These are phyloP conservation scores for Rhea americana DNA, from an alignment of 2,113 vertebrate genomes.

Conservation along the genomic window DNA sequence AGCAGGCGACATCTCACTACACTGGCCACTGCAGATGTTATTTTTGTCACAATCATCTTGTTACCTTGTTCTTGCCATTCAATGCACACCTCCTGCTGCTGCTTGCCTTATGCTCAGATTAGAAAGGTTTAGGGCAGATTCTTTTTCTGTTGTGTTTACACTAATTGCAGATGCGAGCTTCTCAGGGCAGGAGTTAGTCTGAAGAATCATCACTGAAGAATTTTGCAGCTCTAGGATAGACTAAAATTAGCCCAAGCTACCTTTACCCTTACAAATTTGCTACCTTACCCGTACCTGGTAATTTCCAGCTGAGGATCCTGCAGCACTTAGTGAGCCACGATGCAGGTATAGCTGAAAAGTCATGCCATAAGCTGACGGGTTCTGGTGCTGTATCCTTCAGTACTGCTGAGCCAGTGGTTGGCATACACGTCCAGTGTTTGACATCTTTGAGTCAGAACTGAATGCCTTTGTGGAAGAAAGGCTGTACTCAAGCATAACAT, in stretches of 20 bases:
- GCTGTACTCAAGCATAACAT: neutral
- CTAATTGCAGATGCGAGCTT: neutral
- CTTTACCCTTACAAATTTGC: neutral
- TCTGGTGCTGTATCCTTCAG: neutral
- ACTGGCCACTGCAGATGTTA: neutral
- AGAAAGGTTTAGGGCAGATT: neutral
- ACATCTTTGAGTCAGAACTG: neutral
- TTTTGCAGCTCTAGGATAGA: too few species aligned
- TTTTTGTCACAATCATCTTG: fast-evolving
- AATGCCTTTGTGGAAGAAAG: neutral
- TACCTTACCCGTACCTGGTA: neutral
- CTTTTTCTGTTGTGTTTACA: fast-evolving
- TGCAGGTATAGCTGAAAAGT: neutral
- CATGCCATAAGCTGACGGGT: fast-evolving
- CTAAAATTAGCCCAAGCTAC: too few species aligned
- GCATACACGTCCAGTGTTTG: neutral
- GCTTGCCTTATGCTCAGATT: neutral
- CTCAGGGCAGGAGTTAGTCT: neutral
- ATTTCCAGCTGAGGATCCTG: neutral
- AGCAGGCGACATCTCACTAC: too few species aligned
- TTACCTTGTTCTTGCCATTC: neutral
- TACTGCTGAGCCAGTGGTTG: neutral
- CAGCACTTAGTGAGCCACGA: fast-evolving
- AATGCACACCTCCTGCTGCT: neutral
- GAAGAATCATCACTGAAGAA: neutral